Conservation (phyloP, 2,888 invertebrate species). For the Frankliniella intonsa region DNA sequence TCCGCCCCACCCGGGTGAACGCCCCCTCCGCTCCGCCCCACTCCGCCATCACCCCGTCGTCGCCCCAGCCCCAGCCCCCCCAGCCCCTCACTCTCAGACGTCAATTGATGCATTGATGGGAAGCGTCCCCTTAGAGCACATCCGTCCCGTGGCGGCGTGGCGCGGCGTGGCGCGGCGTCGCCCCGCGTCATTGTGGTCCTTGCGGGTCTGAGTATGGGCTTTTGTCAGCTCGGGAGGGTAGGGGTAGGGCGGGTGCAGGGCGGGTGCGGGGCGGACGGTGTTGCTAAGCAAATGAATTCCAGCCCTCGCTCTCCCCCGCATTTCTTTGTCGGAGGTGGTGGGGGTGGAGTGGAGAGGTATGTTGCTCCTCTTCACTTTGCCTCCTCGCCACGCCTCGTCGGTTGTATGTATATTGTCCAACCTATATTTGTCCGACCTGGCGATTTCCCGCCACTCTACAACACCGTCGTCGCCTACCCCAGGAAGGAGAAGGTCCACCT, state of each 20-base stretch:
- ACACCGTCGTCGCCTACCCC: slow-evolving; percentile 8
- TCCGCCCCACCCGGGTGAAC: not conserved
- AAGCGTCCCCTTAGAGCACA: not conserved
- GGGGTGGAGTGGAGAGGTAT: no score
- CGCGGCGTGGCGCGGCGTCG: not conserved
- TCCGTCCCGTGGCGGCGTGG: not conserved
- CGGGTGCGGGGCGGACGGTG: no score
- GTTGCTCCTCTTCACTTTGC: no score
- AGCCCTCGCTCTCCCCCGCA: no score
- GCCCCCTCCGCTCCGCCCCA: not conserved
- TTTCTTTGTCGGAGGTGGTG: no score
- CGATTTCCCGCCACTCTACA: not conserved
- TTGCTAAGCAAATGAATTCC: no score
- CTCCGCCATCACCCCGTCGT: not conserved
- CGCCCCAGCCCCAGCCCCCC: not conserved
- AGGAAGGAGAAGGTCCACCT: slow-evolving; percentile 44
- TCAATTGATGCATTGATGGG: slow-evolving; percentile 19
- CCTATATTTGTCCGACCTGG: no score
- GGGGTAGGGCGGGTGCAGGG: no score
- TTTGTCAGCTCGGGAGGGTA: no score
- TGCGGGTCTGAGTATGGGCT: not conserved
- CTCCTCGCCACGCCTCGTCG: no score
- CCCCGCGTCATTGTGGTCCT: not conserved
- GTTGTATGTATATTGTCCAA: no score
- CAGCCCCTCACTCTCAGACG: not conserved